Conservation (phyloP, 1,140 invertebrate species). For the Diorhabda carinulata region DNA sequence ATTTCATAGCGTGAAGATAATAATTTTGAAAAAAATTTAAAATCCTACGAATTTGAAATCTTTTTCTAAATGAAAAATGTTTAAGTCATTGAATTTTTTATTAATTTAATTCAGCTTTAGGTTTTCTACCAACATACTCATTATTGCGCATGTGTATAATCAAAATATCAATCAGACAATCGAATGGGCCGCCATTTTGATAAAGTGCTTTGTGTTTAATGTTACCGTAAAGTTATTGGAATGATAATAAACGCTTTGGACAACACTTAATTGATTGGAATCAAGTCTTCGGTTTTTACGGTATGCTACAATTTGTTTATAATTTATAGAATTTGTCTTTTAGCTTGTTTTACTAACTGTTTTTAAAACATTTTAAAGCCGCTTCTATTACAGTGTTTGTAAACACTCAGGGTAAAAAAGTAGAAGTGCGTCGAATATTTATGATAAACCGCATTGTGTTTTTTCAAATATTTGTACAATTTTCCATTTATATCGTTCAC, state of each 20-base stretch:
- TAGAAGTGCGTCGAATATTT: neutral
- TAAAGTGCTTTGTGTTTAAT: conserved; percentile 36
- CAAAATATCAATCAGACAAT: conserved; percentile 24
- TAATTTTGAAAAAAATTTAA: too few relatives aligned
- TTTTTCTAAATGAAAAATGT: too few relatives aligned
- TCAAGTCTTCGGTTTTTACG: neutral
- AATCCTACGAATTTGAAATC: too few relatives aligned
- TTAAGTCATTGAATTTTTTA: too few relatives aligned
- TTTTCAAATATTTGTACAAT: neutral
- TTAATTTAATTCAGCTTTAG: neutral
- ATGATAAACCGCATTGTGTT: neutral
- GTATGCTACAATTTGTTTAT: neutral
- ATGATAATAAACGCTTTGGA: neutral
- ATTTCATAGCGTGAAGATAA: too few relatives aligned
- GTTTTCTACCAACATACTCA: conserved; percentile 9
- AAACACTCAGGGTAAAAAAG: conserved; percentile 23
- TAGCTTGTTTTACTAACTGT: neutral
- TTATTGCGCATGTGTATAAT: conserved; percentile 15
- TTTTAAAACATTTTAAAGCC: conserved; percentile 11
- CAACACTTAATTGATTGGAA: neutral
- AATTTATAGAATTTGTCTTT: too few relatives aligned
- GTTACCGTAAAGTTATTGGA: conserved; percentile 9
- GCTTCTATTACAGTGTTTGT: conserved; percentile 28
- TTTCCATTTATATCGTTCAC: too few relatives aligned
- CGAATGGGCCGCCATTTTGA: conserved; percentile 46